Percentiles rank a stretch among this genome's conserved stretches.
These are phyloP conservation scores for Acrocyrtus sp. DNA, from an alignment of 2,888 invertebrate species.

Conservation along the genomic window DNA sequence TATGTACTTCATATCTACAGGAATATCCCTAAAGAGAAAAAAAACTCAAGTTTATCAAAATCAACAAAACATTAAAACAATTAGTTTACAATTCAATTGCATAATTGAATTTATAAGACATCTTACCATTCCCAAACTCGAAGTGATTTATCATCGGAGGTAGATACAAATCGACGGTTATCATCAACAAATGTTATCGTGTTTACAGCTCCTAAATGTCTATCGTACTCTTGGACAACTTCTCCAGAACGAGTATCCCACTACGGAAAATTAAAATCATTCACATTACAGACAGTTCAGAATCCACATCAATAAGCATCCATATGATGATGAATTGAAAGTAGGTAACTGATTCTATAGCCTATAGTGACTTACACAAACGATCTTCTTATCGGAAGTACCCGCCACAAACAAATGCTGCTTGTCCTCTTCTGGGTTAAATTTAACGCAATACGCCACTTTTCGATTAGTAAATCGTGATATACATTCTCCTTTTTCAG, in stretches of 20 bases:
- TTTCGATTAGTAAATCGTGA: conserved; percentile 93
- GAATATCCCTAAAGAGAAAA: conserved; percentile 75
- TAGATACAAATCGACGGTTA: conserved; percentile 96
- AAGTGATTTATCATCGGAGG: conserved; percentile 98
- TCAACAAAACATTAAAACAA: not conserved
- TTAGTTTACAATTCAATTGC: conserved; percentile 3
- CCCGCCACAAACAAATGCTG: conserved; percentile 98
- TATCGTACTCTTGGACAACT: conserved; percentile 97
- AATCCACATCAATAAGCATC: conserved; percentile 1
- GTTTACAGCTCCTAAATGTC: conserved; percentile 98
- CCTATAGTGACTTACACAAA: conserved; percentile 80
- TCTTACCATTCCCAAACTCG: conserved; percentile 98
- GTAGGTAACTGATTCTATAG: not conserved
- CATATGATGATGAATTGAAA: not conserved
- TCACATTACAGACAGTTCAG: not conserved
- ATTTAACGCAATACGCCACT: conserved; percentile 98
- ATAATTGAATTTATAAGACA: conserved; percentile 40
- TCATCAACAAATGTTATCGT: conserved; percentile 99
- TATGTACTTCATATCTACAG: conserved; percentile 99
- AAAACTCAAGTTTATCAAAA: no score
- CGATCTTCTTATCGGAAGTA: conserved; percentile 98
- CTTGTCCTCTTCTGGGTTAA: conserved; percentile 96
- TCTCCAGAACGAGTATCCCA: conserved; percentile 97
- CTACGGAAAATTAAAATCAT: conserved; percentile 69
- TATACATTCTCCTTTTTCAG: conserved; percentile 90